Evolutionary conservation across 1,140 invertebrate species (phyloP), one percentile per base, ranked within the genome.

Genomic region (Diprion similis): DNA sequence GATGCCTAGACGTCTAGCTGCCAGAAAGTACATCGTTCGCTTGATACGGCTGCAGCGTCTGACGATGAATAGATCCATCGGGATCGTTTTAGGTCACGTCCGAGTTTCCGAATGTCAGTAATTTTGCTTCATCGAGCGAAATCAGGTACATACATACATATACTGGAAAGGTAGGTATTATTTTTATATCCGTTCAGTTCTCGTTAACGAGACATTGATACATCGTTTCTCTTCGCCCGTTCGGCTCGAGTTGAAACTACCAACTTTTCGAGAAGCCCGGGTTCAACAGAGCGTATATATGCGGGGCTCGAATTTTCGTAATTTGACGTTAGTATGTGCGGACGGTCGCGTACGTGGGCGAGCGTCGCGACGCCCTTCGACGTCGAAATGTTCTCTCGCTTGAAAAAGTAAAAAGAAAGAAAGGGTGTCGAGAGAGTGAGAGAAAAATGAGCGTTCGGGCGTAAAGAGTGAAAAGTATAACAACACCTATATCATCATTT

Each of bases 291-390:
- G 51, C n/a, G 11, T 59, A 37, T 37, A 37, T 17, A 59, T 59
- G 51, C 24, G n/a, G 11, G 51, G 51, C 51, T 59, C 51, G 51
- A 59, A 59, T 59, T 59, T 59, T 59, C 51, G 51, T 59, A 59
- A 59, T 59, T 59, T 17, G 51, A 59, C 51, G 11, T 59, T 59
- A 59, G 51, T 59, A 59, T 59, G 51, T 13, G n/a, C 51, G 51
- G 51, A 15, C 51, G 51, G 51, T 59, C 51, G 51, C 51, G 51
- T 59, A 59, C 51, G 51, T 59, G 51, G 51, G 51, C 51, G 51
- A 59, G 51, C 51, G 51, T 17, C 51, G 51, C 51, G 51, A 59
- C 51, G 51, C 51, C 51, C 51, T 17, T 59, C 51, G 9, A 59
- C 6, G 51, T 9, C 9, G 51, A 15, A 59, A 13, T 13, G 11